Conservation (phyloP, 2,797 vertebrate genomes). For the Ctenopoma kingsleyae region DNA sequence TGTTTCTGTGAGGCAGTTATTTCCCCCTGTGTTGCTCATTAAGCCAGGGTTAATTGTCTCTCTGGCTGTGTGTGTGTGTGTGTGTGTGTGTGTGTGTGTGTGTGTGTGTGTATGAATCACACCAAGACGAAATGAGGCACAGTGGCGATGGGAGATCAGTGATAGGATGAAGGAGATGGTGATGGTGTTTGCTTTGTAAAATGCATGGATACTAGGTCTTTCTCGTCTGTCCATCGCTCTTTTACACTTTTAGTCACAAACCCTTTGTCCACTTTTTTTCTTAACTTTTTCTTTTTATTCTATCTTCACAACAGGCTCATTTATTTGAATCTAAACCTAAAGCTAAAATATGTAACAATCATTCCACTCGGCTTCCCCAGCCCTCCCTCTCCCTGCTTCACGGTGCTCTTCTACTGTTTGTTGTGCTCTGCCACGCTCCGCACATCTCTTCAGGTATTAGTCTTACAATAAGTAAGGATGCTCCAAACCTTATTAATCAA, state of each 20-base stretch:
- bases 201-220: neutral
- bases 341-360: no score
- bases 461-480: no score
- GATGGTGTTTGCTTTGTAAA: conserved; percentile 11
- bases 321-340: neutral
- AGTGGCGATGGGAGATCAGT: conserved; percentile 31
- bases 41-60: conserved; percentile 76
- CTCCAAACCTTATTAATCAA: no score
- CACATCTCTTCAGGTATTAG: no score
- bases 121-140: conserved; percentile 37
- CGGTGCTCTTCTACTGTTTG: no score
- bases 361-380: no score
- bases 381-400: no score
- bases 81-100: conserved; percentile 50
- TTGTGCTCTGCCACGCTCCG: no score
- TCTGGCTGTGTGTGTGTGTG: conserved; percentile 52
- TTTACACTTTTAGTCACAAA: neutral
- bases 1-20: conserved; percentile 58
- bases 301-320: neutral
- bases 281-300: neutral
- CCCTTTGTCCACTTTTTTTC: neutral
- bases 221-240: neutral
- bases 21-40: conserved; percentile 66
- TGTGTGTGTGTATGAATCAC: conserved; percentile 38
- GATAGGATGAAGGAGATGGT: conserved; percentile 13